These are phyloP conservation scores for Pteropus rufus DNA, from an alignment of 2,797 vertebrate genomes.

Conservation along the genomic window DNA sequence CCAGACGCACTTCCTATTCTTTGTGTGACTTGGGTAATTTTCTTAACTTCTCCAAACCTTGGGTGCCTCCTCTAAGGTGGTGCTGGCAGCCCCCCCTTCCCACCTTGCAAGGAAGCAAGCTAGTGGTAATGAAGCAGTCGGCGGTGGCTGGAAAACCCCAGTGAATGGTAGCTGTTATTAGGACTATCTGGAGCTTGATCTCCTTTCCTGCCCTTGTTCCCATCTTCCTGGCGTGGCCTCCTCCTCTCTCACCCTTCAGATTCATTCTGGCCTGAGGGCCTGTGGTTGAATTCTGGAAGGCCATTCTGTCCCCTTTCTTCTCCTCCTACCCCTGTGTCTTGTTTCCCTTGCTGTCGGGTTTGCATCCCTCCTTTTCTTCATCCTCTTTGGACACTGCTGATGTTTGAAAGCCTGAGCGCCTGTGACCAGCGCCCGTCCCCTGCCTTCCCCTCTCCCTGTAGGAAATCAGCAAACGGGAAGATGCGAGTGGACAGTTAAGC, in stretches of 20 bases:
- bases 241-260: constrained; percentile 43
- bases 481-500: constrained; percentile 95
- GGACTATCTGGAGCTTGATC: background rate
- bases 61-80: background rate
- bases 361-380: constrained; percentile 24
- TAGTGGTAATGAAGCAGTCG: background rate
- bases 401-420: constrained; percentile 74
- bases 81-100: background rate
- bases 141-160: background rate
- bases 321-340: background rate
- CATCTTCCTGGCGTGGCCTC: background rate
- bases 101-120: background rate
- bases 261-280: constrained; percentile 50
- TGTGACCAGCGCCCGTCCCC: constrained; percentile 72
- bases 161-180: background rate
- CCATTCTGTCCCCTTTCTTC: background rate
- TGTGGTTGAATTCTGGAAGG: constrained; percentile 62
- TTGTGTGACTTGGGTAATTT: background rate
- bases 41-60: background rate
- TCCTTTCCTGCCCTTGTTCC: background rate
- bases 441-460: constrained; percentile 88
- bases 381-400: constrained; percentile 67
- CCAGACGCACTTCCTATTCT: background rate
- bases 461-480: constrained; percentile 97
- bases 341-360: constrained; percentile 18